Evolutionary conservation across 1,140 invertebrate species (phyloP), one percentile per base, ranked within the genome.

Genomic region (Eupristina koningsbergeri): DNA sequence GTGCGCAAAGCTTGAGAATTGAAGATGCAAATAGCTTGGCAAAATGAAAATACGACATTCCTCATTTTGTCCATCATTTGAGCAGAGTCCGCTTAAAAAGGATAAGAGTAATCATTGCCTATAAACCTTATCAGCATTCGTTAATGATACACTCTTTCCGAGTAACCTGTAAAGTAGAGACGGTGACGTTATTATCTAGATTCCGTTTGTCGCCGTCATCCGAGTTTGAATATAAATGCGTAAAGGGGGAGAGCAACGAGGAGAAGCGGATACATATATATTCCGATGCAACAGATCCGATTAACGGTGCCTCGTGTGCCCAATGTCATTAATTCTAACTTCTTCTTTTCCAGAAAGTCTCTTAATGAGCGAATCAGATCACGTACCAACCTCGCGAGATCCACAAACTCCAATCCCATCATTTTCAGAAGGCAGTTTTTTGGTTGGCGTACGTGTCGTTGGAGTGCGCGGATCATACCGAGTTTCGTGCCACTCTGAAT

Each of bases 51-150:
- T 58, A 58, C 9, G 1, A 3, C 22, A 3, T 22, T 58, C 9
- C 22, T 9, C 53, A 9, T 58, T 58, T 3, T 5, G 53, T 26
- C 53, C 53, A 26, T 26, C 53, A 13, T 58, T 58, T 22, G 22
- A 26, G 3, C 1, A 26, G 3, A 5, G 9, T 19, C 19, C 50
- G 50, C 11, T 13, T 17, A 58, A 58, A 58, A 58, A 13, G 31
- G 73, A 75, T 76, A 76, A 76, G 31, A 39, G 75, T 53, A 63
- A 77, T 77, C 53, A 29, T 77, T 34, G 19, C 6, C 36, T 19
- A 9, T 41, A 34, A 71, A 41, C 67, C 0, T 34, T 31, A 71
- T 41, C 67, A 71, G 41, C 39, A 17, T 39, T 71, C 67, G 67
- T 34, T 69, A 69, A 53, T 53, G 50, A 53, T 15, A 53, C 50